Conservation (phyloP, 1,140 invertebrate genomes). For the Caenorhabditis briggsae region DNA sequence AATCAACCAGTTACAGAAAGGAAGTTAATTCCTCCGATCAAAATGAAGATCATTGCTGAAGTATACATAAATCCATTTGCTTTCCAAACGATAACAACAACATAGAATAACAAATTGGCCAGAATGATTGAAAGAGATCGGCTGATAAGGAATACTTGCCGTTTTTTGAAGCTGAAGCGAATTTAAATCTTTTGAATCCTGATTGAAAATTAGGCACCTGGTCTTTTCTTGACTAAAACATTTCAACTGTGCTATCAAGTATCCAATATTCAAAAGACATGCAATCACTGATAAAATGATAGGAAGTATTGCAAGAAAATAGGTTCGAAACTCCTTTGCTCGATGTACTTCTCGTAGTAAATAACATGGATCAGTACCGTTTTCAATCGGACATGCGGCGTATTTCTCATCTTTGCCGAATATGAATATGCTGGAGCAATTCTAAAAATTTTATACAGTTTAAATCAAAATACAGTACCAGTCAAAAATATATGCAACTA, state of each 20-base stretch:
- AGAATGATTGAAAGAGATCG: constrained; percentile 66
- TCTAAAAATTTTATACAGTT: constrained; percentile 5
- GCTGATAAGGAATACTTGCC: constrained; percentile 69
- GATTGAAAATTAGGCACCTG: background rate
- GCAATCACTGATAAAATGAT: constrained; percentile 69
- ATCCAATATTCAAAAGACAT: constrained; percentile 65
- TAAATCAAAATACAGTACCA: no score
- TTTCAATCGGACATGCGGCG: constrained; percentile 4
- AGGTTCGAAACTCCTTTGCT: constrained; percentile 70
- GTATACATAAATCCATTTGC: constrained; percentile 65
- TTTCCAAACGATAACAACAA: constrained; percentile 71
- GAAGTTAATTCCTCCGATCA: constrained; percentile 62
- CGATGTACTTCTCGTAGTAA: constrained; percentile 67
- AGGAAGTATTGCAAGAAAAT: constrained; percentile 68
- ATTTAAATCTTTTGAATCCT: background rate
- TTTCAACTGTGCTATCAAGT: constrained; percentile 33
- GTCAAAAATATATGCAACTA: no score
- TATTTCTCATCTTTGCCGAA: constrained; percentile 54
- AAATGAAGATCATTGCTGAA: constrained; percentile 68
- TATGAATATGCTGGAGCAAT: constrained; percentile 31
- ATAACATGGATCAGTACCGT: constrained; percentile 35
- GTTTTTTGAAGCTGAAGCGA: constrained; percentile 68
- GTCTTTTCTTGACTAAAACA: constrained; percentile 20
- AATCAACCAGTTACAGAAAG: constrained; percentile 44
- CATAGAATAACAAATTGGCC: constrained; percentile 69